Base-by-base conservation (phyloP, 2,113 vertebrate species). In the Lampris megalopsis region DNA sequence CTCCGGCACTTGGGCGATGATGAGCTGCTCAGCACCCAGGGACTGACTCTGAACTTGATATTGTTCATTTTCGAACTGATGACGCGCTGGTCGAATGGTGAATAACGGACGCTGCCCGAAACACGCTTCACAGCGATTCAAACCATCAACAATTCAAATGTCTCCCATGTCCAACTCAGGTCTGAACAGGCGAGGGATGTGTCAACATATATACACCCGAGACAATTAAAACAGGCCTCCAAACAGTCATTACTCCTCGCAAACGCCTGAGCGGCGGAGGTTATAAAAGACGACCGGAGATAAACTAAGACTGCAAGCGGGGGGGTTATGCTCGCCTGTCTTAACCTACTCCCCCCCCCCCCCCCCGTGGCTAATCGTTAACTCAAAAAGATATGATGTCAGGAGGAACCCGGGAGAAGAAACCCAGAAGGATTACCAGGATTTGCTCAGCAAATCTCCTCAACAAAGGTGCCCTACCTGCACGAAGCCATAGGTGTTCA, bases 401-500 rank as follows among this genome's bases (percentile, higher is more conserved):
- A 83, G 63, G 60, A 66, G 71, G 83, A 88, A 82, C 73, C 70
- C 78, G 86, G 56, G 68, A 79, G 81, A 91, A n/a, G 82, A 86
- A 83, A 91, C 85, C 78, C 68, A 73, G 63, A 60, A 78, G 88
- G 90, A 90, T 90, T 91, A 90, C 61, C 70, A 5, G 87, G 90
- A 89, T 93, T 92, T 92, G 86, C 87, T 91, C 43, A 87, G 86
- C 77, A 92, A 92, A 92, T 89, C 86, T 89, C 74, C 63, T 89
- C 85, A 81, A 90, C 84, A 93, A 86, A 92, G 81, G 75, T 81
- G 82, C 73, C 74, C 72, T 65, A 68, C 60, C 75, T 71, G 79
- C 73, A 68, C 76, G 77, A 88, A 81, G 81, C 79, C 60, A 68
- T 74, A 80, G 81, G 81, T 73, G 79, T 79, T 82, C 81, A 80